Evolutionary conservation across 2,797 vertebrate species (phyloP).

Genomic region (Mareca strepera): DNA sequence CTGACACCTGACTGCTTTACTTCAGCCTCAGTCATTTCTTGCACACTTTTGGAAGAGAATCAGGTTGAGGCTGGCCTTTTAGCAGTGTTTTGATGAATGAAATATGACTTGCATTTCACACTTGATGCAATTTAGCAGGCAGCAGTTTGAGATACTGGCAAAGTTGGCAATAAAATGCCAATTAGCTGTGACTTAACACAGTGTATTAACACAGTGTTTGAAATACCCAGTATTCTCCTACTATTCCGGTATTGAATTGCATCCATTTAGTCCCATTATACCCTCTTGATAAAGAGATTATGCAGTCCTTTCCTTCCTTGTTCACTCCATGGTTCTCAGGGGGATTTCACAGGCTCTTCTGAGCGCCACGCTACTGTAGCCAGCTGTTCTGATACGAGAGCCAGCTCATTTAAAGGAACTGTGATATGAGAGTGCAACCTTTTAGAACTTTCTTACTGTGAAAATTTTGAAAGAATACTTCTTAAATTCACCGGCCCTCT

Average conservation of each 20-base stretch:
- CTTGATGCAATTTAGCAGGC: slow-evolving; percentile 12
- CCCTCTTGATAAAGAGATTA: not conserved
- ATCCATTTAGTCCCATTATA: not conserved
- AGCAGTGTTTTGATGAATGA: not conserved
- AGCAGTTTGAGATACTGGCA: slow-evolving; percentile 11
- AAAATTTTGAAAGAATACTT: not conserved
- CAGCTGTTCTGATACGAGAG: not conserved
- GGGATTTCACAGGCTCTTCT: not conserved
- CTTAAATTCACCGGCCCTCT: not conserved
- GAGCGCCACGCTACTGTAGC: not conserved
- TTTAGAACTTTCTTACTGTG: not conserved
- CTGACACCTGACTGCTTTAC: not conserved
- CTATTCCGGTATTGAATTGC: not conserved
- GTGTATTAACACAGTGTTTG: not conserved
- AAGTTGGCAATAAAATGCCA: slow-evolving; percentile 44
- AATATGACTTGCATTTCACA: slow-evolving; percentile 10
- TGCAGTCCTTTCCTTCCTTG: not conserved
- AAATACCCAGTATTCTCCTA: not conserved
- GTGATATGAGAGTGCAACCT: not conserved
- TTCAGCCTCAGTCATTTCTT: not conserved
- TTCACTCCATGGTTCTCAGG: not conserved
- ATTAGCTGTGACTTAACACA: slow-evolving; percentile 29
- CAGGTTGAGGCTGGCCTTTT: not conserved
- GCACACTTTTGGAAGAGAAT: not conserved
- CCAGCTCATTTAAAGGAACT: not conserved